These are phyloP conservation scores for Lepidurus couesii DNA, from an alignment of 1,140 invertebrate genomes.

Conservation along the genomic window DNA sequence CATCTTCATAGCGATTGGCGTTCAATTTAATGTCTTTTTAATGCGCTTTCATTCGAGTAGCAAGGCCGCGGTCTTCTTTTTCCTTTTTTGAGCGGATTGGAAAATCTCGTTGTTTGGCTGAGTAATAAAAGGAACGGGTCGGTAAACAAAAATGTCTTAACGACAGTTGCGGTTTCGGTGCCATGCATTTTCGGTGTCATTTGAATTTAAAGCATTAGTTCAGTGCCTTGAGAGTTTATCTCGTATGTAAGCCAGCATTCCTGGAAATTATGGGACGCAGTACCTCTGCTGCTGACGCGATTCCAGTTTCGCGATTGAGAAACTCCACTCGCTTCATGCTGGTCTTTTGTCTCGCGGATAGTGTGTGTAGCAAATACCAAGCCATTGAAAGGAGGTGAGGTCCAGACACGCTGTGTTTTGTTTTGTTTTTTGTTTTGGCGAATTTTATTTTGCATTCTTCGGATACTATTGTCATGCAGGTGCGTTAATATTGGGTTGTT, in stretches of 20 bases:
- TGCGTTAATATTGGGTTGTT: neutral
- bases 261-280: neutral
- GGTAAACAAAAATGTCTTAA: conserved; percentile 1
- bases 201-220: neutral
- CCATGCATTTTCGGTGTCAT: neutral
- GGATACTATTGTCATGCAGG: neutral
- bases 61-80: neutral
- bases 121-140: conserved; percentile 4
- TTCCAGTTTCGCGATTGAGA: neutral
- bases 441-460: neutral
- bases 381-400: conserved; percentile 20
- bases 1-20: neutral
- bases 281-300: conserved; percentile 10
- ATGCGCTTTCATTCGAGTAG: neutral
- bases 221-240: neutral
- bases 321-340: neutral
- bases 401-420: neutral
- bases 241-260: neutral
- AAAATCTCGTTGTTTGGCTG: conserved; percentile 15
- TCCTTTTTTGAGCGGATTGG: neutral
- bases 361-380: conserved; percentile 7
- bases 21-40: neutral
- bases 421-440: neutral
- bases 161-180: neutral
- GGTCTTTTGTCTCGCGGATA: neutral